Conservation (phyloP, 2,888 invertebrate genomes). For the Sarcophaga caerulescens region DNA sequence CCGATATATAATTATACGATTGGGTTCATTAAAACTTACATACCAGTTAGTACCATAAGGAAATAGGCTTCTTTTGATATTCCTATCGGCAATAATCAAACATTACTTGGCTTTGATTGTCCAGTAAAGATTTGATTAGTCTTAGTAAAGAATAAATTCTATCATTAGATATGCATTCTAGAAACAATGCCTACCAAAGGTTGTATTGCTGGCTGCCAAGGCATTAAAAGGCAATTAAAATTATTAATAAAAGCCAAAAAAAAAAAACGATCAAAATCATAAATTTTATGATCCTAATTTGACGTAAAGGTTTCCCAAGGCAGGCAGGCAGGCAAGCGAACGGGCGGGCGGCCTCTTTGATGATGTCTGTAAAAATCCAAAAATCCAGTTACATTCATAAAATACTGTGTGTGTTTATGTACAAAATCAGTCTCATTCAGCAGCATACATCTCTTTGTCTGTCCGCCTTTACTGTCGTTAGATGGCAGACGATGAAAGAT, state of each 20-base stretch:
- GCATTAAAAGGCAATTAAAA: constrained; percentile 46
- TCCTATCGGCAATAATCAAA: too few species aligned
- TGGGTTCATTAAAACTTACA: too few species aligned
- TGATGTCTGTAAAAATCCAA: constrained; percentile 40
- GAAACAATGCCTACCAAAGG: neutral
- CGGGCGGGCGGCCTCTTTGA: constrained; percentile 34
- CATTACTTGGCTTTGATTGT: too few species aligned
- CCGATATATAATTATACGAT: too few species aligned
- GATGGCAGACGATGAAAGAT: constrained; percentile 34
- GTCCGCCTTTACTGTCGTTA: constrained; percentile 7
- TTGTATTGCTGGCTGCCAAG: neutral
- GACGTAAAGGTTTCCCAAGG: constrained; percentile 47
- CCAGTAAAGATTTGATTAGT: too few species aligned
- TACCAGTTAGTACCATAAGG: too few species aligned
- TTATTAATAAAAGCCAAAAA: constrained; percentile 46
- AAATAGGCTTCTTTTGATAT: too few species aligned
- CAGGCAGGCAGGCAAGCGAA: constrained; percentile 26
- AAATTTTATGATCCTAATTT: constrained; percentile 59
- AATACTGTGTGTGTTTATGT: neutral
- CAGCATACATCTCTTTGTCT: neutral
- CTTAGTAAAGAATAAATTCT: too few species aligned
- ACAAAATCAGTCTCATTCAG: too few species aligned
- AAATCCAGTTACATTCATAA: constrained; percentile 21
- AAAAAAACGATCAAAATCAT: constrained; percentile 52
- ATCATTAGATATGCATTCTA: too few species aligned